Evolutionary conservation across 2,797 vertebrate species (phyloP), one percentile per base, ranked within the genome.

Genomic region (Poliocrania exsul): DNA sequence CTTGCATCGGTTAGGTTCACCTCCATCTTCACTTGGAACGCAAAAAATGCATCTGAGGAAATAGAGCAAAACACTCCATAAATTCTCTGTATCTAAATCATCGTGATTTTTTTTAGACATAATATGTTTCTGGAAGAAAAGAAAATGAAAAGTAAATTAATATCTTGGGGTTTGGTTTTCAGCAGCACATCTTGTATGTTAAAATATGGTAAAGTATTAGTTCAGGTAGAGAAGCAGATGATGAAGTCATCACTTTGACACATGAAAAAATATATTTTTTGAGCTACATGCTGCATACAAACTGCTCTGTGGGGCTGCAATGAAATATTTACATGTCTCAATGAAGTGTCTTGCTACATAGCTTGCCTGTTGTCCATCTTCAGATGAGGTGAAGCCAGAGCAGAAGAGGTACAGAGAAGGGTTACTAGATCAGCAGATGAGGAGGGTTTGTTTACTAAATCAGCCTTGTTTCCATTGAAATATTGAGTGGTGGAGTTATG

Each of bases 71-170:
- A 69, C 33, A 4, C 1, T 81, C 10, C n/a, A 31, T 29, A 12
- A 33, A 60, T 50, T 62, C 57, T 21, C 6, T 87, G 0, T 31
- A 15, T 7, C 9, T 47, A 53, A 57, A 50, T 35, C 5, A 17
- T 50, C 4, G 4, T 16, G 4, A 4, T 33, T 29, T 62, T 62
- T 81, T 77, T 70, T 25, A 66, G 25, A 20, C 11, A 25, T 29
- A 2, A 23, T 1, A 0, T 31, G 4, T 21, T 60, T 64, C 37
- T 17, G 3, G 3, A 2, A 4, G 5, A 24, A 56, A 64, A 53
- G 1, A n/a, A 65, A 62, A 46, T 3, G 0, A 54, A 64, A 79
- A 44, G 3, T 16, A 17, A 66, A 35, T 7, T 8, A 6, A 10
- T 38, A 51, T 42, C 21, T 80, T 46, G 11, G 3, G 1, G 1